These are phyloP conservation scores for Nycticryphes semicollaris DNA, from an alignment of 2,113 vertebrate species.

Conservation along the genomic window DNA sequence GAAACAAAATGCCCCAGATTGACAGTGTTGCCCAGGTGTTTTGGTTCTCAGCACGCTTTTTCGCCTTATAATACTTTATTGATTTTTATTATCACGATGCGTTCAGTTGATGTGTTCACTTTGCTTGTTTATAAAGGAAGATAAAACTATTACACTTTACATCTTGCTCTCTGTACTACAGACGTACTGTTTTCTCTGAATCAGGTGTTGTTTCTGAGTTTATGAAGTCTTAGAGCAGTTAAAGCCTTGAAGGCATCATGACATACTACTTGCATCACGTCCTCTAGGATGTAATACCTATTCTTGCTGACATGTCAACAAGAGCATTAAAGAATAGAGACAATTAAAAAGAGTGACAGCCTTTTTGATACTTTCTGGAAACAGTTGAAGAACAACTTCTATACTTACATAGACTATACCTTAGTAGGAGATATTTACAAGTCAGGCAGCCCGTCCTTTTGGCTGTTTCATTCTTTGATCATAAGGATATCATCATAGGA, in stretches of 20 bases:
- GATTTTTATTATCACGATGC: background rate
- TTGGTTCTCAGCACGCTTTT: background rate
- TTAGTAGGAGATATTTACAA: background rate
- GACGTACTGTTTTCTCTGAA: constrained; percentile 1
- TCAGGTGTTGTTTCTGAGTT: background rate
- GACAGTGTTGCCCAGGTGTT: background rate
- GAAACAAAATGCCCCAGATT: background rate
- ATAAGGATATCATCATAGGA: background rate
- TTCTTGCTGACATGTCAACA: constrained; percentile 35
- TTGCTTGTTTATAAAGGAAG: background rate
- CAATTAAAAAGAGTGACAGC: constrained; percentile 46
- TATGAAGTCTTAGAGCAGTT: background rate
- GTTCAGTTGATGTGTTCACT: background rate
- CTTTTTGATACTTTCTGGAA: constrained; percentile 19
- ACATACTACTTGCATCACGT: constrained; percentile 4
- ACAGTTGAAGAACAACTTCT: background rate
- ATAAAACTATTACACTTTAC: background rate
- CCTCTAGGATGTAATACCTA: constrained; percentile 51
- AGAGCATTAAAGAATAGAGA: constrained; percentile 46
- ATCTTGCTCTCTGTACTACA: background rate
- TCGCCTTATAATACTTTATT: background rate
- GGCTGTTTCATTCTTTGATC: background rate
- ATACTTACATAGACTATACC: background rate
- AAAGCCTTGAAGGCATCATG: background rate
- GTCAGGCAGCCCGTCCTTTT: background rate